phyloP scores from a whole-genome alignment of 2,797 vertebrate species.

The Loris lydekkerianus region DNA sequence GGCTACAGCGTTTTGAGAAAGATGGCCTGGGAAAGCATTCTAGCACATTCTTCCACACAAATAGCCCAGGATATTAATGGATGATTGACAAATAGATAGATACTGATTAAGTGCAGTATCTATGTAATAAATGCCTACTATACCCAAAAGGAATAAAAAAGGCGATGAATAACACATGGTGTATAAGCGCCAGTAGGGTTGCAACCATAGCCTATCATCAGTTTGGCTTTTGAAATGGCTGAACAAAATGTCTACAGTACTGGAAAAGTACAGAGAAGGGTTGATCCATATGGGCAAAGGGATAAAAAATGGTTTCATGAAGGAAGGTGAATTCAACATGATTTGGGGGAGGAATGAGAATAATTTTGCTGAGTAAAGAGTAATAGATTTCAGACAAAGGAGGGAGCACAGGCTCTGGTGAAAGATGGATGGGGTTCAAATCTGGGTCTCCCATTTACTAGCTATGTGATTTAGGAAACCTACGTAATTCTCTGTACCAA shows the following conservation, averaged over 20 bases:
- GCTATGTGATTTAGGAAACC: conserved; percentile 15
- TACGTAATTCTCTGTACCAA: not conserved
- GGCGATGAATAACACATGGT: not conserved
- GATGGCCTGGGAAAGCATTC: conserved; percentile 14
- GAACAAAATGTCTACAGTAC: not conserved
- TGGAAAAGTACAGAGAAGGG: not conserved
- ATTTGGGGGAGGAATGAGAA: not conserved
- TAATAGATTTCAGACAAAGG: not conserved
- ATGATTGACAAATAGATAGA: no score
- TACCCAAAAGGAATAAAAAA: not conserved
- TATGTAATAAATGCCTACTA: not conserved
- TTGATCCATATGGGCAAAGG: not conserved
- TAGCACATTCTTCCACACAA: not conserved
- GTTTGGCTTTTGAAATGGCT: conserved; percentile 27
- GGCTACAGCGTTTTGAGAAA: not conserved
- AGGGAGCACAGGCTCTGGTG: not conserved
- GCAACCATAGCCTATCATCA: not conserved
- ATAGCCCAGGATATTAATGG: not conserved
- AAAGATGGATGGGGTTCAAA: not conserved
- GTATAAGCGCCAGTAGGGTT: not conserved
- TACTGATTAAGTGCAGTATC: not conserved
- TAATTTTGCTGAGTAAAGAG: not conserved
- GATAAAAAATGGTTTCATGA: not conserved
- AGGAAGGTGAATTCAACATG: not conserved
- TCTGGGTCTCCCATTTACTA: not conserved